phyloP scores from a whole-genome alignment of 1,140 invertebrate genomes.

The Schmidtea mediterranea region DNA sequence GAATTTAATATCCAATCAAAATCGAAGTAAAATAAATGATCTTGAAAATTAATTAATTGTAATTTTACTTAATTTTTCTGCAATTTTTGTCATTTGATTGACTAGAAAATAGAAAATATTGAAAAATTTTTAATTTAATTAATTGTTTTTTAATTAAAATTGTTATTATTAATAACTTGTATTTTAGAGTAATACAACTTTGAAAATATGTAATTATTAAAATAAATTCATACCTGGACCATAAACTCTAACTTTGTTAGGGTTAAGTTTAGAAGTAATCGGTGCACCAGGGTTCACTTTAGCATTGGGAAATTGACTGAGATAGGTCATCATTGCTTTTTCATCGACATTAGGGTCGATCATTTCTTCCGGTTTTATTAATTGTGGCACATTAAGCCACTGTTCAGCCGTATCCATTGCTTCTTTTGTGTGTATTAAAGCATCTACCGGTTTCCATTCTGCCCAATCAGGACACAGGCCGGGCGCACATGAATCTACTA shows the following conservation, averaged over 20 bases:
- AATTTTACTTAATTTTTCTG: no score
- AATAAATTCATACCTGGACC: no score
- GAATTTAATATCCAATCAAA: no score
- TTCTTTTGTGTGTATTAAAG: slow-evolving; percentile 54
- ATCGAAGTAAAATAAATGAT: no score
- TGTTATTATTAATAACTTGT: no score
- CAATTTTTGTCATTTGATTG: no score
- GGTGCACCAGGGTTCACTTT: slow-evolving; percentile 36
- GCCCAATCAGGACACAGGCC: slow-evolving; percentile 67
- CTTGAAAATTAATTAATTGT: no score
- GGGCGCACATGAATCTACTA: slow-evolving; percentile 62
- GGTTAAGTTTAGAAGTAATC: slow-evolving; percentile 45
- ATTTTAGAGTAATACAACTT: no score
- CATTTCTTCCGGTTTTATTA: slow-evolving; percentile 71
- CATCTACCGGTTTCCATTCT: slow-evolving; percentile 59
- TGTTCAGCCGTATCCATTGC: slow-evolving; percentile 71
- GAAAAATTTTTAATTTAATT: no score
- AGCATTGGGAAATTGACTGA: slow-evolving; percentile 67
- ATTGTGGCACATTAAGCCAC: slow-evolving; percentile 56
- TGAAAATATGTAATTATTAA: no score
- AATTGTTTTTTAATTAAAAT: no score
- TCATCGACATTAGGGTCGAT: slow-evolving; percentile 74
- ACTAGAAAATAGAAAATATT: no score
- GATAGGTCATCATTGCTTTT: slow-evolving; percentile 83
- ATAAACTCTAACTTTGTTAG: slow-evolving; percentile 52